Base-by-base conservation (phyloP, 2,113 vertebrate species). In the Coturnix japonica region DNA sequence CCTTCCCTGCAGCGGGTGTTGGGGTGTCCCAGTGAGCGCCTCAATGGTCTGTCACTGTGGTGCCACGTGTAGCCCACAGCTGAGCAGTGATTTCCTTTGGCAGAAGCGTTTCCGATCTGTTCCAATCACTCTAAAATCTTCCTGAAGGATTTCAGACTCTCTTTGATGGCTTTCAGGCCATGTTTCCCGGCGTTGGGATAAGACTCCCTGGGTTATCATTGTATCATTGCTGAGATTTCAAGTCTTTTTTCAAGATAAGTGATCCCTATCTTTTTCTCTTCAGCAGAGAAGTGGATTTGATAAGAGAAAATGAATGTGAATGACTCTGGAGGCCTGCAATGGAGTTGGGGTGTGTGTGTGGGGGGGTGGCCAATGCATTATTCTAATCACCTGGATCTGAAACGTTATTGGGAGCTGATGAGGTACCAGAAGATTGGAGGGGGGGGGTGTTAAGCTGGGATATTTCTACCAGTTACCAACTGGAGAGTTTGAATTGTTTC, bases 281-380 rank as follows among this genome's bases (percentile, higher is more conserved):
- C 56, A 35, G 61, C 61, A 28, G 33, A 78, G 39, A 81, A 78
- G 77, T 85, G 89, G 88, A 76, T 82, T 91, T 89, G 89, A 76
- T 76, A 81, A 85, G 80, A 74, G 77, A 66, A 89, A 86, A 75
- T 65, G 57, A 91, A 79, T 30, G 59, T 89, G 85, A 82, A 75
- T 91, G 85, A 75, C 85, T 92, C 61, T 81, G 76, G 74, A 85
- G 64, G 84, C 70, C 84, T 81, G 49, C 37, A 46, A 47, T 71
- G 72, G 77, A 75, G 67, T 75, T 3, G 22, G 44, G 44, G 44
- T 66, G 74, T 44, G 44, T 37, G 37, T 37, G 37, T n/a, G 44
- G 44, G 72, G 74, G 49, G 85, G 59, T 75, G 57, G 51, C 63
- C 67, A 18, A 39, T 59, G 64, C 43, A 4, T 70, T 79, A 84